Conservation (phyloP, 2,888 invertebrate species). For the Merodon equestris region DNA sequence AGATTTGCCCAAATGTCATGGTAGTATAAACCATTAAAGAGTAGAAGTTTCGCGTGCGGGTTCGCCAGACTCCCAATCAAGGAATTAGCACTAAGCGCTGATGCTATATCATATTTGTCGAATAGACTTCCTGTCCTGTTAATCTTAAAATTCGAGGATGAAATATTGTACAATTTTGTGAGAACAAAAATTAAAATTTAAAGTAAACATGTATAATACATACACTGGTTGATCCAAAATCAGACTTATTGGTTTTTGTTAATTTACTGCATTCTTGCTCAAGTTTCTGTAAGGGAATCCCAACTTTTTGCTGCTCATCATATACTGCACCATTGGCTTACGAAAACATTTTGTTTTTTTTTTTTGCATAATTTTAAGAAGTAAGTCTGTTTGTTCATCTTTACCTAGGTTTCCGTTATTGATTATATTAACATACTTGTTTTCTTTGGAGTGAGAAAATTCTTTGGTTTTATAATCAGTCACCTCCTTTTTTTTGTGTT, state of each 20-base stretch:
- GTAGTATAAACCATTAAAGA: constrained; percentile 89
- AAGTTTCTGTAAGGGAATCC: constrained; percentile 80
- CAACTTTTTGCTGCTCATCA: constrained; percentile 81
- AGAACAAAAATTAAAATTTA: constrained; percentile 27
- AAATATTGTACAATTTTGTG: constrained; percentile 16
- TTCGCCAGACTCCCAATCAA: constrained; percentile 79
- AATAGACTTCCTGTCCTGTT: constrained; percentile 79
- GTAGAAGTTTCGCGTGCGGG: constrained; percentile 81
- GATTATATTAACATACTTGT: no score
- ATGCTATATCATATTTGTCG: constrained; percentile 81
- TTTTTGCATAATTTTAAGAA: no score
- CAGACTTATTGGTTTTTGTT: constrained; percentile 82
- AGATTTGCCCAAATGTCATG: constrained; percentile 87
- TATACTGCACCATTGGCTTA: no score
- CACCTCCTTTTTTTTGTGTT: no score
- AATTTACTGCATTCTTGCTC: constrained; percentile 81
- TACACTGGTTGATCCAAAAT: constrained; percentile 74
- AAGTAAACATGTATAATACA: constrained; percentile 61
- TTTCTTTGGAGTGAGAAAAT: no score
- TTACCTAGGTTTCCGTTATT: no score
- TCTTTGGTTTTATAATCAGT: no score
- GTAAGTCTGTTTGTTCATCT: no score
- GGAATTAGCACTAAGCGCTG: constrained; percentile 82
- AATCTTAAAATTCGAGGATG: constrained; percentile 70
- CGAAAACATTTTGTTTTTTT: no score